Percentiles rank a stretch among this genome's conserved stretches.
These are phyloP conservation scores for Psammodynastes pulverulentus DNA, from an alignment of 2,113 vertebrate species.

Conservation along the genomic window DNA sequence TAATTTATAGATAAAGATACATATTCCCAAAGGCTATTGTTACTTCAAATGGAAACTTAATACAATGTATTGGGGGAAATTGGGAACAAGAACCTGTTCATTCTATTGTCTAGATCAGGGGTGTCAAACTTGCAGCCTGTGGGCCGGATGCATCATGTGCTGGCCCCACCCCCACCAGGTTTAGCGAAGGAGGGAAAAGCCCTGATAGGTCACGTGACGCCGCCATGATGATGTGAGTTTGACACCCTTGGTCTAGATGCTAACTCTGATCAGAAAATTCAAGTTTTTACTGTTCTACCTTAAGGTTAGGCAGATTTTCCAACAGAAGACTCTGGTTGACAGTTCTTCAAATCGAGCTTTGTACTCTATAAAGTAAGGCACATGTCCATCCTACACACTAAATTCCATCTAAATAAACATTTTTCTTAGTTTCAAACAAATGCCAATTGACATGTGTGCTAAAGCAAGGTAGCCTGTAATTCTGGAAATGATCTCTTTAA, in stretches of 20 bases:
- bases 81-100: not conserved
- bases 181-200: too few species aligned
- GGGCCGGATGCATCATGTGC: too few species aligned
- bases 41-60: not conserved
- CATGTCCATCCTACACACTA: not conserved
- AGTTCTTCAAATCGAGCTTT: not conserved
- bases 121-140: too few species aligned
- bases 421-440: not conserved
- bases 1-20: not conserved
- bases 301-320: not conserved
- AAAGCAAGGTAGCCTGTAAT: not conserved
- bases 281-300: not conserved
- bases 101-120: not conserved
- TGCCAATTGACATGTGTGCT: not conserved
- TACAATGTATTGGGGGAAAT: not conserved
- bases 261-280: not conserved
- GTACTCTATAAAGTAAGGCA: not conserved
- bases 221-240: too few species aligned
- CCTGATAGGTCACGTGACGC: too few species aligned
- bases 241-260: too few species aligned
- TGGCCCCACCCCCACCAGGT: too few species aligned
- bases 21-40: not conserved
- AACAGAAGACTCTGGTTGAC: not conserved
- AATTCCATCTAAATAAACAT: not conserved
- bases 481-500: not conserved